These are phyloP conservation scores for Echinometra lucunter DNA, from an alignment of 53 echinoderm and acorn worm genomes.

Conservation along the genomic window DNA sequence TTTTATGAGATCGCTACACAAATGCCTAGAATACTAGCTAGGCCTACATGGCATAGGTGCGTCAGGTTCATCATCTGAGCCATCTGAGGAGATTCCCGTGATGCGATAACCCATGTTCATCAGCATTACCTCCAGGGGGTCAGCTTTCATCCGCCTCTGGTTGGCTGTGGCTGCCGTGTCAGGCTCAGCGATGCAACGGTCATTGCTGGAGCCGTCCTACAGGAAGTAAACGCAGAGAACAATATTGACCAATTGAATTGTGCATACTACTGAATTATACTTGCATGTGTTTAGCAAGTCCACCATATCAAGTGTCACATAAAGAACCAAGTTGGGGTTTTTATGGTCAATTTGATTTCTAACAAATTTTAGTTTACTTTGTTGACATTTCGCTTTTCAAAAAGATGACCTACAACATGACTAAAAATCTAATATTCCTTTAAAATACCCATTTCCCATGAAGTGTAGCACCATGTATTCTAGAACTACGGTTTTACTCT, in stretches of 20 bases:
- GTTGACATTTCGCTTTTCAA: too few relatives aligned
- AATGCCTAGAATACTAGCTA: slow-evolving; percentile 73
- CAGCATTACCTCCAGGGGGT: slow-evolving; percentile 97
- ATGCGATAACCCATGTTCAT: slow-evolving; percentile 96
- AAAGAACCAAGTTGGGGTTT: too few relatives aligned
- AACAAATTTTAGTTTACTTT: too few relatives aligned
- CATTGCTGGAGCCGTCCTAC: slow-evolving; percentile 91
- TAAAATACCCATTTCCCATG: too few relatives aligned
- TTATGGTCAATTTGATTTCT: too few relatives aligned
- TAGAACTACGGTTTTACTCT: too few relatives aligned
- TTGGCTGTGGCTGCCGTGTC: slow-evolving; percentile 98
- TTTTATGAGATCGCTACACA: background rate
- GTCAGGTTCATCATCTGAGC: slow-evolving; percentile 86
- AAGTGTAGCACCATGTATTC: too few relatives aligned
- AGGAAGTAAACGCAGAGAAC: background rate
- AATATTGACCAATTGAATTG: background rate
- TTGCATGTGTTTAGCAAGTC: too few relatives aligned
- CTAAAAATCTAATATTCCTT: too few relatives aligned
- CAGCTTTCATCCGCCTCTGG: slow-evolving; percentile 97
- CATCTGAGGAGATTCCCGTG: slow-evolving; percentile 82
- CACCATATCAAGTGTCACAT: too few relatives aligned
- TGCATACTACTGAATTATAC: too few relatives aligned
- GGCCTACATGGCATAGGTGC: slow-evolving; percentile 91
- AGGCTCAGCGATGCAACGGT: slow-evolving; percentile 87
- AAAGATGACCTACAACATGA: too few relatives aligned